Evolutionary conservation across 1,140 invertebrate species (phyloP).

Genomic region (Macrobrachium rosenbergii): DNA sequence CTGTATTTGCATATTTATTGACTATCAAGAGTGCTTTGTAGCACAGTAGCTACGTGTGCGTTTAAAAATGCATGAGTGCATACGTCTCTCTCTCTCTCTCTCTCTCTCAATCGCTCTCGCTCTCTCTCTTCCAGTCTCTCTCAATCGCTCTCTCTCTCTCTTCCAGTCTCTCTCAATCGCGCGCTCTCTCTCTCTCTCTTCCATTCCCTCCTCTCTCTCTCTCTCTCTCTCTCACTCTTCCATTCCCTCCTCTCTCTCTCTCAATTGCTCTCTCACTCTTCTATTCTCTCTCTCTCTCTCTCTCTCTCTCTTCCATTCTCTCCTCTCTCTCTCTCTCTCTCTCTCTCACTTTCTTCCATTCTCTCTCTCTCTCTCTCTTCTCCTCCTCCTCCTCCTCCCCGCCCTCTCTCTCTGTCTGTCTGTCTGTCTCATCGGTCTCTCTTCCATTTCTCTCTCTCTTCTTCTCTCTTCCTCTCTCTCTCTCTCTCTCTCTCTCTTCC

Average conservation of each 20-base stretch:
- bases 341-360: too few relatives aligned
- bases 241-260: too few relatives aligned
- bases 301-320: not conserved
- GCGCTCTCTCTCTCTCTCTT: not conserved
- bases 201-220: too few relatives aligned
- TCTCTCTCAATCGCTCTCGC: not conserved
- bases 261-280: too few relatives aligned
- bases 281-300: not conserved
- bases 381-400: too few relatives aligned
- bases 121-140: not conserved
- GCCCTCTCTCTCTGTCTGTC: too few relatives aligned
- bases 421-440: too few relatives aligned
- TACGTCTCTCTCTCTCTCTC: not conserved
- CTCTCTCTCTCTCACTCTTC: constrained; percentile 10
- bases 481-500: not conserved
- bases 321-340: not conserved
- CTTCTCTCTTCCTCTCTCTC: too few relatives aligned
- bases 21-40: too few relatives aligned
- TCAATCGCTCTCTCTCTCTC: not conserved
- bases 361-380: not conserved
- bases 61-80: too few relatives aligned
- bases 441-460: not conserved
- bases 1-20: too few relatives aligned
- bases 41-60: too few relatives aligned
- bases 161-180: not conserved